Conservation (phyloP, 1,140 invertebrate genomes). For the Chironomus tepperi region DNA sequence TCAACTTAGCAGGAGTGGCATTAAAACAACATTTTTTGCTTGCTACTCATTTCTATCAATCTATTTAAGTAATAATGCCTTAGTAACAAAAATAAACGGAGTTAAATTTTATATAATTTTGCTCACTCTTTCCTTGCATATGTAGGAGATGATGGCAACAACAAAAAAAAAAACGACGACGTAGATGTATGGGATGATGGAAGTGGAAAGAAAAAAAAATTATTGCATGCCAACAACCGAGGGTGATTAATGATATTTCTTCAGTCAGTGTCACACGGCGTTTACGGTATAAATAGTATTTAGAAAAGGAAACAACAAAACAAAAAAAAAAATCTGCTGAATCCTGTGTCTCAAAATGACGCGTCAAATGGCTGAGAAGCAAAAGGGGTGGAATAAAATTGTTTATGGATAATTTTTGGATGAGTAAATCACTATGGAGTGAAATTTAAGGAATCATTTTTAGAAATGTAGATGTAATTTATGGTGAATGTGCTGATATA, state of each 20-base stretch:
- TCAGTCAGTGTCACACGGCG: constrained; percentile 6
- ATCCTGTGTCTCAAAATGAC: neutral
- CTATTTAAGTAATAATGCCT: neutral
- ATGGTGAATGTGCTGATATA: neutral
- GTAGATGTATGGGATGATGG: too few species aligned
- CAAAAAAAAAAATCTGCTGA: constrained; percentile 5
- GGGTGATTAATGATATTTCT: constrained; percentile 21
- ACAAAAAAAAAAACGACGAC: too few species aligned
- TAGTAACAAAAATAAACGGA: neutral
- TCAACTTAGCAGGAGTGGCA: constrained; percentile 4
- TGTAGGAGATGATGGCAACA: neutral
- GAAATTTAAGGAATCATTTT: neutral
- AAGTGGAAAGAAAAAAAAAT: neutral
- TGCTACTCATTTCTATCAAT: too few species aligned
- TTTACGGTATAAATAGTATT: neutral
- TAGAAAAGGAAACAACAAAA: neutral
- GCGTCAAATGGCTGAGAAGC: constrained; percentile 1
- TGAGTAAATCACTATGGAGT: constrained; percentile 9
- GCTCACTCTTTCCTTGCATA: neutral
- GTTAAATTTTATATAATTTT: constrained; percentile 20
- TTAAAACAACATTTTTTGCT: neutral
- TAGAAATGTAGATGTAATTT: neutral
- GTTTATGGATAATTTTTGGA: constrained; percentile 16
- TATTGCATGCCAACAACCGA: neutral
- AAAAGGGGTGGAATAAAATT: constrained; percentile 19